phyloP scores from a whole-genome alignment of 2,797 vertebrate species.

The Urophycis tenuis region DNA sequence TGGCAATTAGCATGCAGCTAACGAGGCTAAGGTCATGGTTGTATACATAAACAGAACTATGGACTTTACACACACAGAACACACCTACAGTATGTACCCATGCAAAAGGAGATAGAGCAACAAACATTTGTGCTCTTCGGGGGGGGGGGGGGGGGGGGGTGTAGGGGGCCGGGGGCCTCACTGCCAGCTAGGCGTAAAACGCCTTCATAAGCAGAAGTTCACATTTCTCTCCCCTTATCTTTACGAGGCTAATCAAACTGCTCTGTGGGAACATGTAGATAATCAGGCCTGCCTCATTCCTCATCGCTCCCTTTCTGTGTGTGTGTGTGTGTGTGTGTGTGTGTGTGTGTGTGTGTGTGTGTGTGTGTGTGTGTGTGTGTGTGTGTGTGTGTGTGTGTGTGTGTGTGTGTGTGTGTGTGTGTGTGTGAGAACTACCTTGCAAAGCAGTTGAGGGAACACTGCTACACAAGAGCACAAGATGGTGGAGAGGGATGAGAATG shows the following conservation, averaged over 20 bases:
- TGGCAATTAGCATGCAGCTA: neutral
- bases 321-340: conserved; percentile 8
- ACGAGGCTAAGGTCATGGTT: neutral
- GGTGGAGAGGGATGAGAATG: neutral
- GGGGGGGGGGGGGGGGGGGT: no score
- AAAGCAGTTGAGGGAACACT: conserved; percentile 12
- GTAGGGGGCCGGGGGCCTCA: neutral
- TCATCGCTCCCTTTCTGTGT: conserved; percentile 9
- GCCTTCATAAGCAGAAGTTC: conserved; percentile 35
- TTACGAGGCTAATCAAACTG: conserved; percentile 52
- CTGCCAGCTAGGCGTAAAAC: neutral
- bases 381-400: conserved; percentile 8
- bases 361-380: conserved; percentile 11
- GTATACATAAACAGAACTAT: conserved; percentile 11
- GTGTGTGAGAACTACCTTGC: neutral
- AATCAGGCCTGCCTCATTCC: conserved; percentile 62
- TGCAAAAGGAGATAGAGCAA: neutral
- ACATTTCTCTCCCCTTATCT: conserved; percentile 49
- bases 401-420: conserved; percentile 4
- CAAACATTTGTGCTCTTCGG: neutral
- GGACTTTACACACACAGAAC: conserved; percentile 7
- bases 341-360: conserved; percentile 9
- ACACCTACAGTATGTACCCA: neutral
- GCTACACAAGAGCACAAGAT: conserved; percentile 9
- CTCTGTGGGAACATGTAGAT: conserved; percentile 63